Evolutionary conservation across 2,113 vertebrate species (phyloP).

Genomic region (Oryzias woworae): DNA sequence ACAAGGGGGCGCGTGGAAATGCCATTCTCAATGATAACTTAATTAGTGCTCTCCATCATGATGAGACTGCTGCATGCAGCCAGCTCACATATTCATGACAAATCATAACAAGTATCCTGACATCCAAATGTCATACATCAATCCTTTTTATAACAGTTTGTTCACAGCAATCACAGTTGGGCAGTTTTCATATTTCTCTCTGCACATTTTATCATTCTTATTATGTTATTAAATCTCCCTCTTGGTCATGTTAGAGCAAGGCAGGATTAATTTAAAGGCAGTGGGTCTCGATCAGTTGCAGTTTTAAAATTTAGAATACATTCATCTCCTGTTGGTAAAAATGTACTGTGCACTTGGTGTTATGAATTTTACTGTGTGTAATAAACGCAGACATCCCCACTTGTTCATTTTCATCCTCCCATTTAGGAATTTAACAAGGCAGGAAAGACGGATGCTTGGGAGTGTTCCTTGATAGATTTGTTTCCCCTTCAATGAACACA

Average conservation of each 20-base stretch:
- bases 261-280: constrained; percentile 33
- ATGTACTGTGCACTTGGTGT: constrained; percentile 3
- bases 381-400: too few species aligned
- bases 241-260: constrained; percentile 7
- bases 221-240: background rate
- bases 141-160: constrained; percentile 31
- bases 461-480: constrained; percentile 36
- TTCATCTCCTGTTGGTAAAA: constrained; percentile 5
- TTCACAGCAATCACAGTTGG: constrained; percentile 3
- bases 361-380: too few species aligned
- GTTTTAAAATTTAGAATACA: constrained; percentile 17
- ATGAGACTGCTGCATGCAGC: constrained; percentile 24
- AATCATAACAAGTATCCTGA: constrained; percentile 22
- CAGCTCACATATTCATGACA: constrained; percentile 23
- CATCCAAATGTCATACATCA: constrained; percentile 35
- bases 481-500: constrained; percentile 31
- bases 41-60: constrained; percentile 66
- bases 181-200: constrained; percentile 2
- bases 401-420: constrained; percentile 14
- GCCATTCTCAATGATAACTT: constrained; percentile 55
- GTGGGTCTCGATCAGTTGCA: constrained; percentile 16
- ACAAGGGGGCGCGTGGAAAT: constrained; percentile 44
- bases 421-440: constrained; percentile 34
- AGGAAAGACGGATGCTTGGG: constrained; percentile 50
- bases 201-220: constrained; percentile 8